Evolutionary conservation across 2,888 invertebrate species (phyloP).

Genomic region (Troides helena): DNA sequence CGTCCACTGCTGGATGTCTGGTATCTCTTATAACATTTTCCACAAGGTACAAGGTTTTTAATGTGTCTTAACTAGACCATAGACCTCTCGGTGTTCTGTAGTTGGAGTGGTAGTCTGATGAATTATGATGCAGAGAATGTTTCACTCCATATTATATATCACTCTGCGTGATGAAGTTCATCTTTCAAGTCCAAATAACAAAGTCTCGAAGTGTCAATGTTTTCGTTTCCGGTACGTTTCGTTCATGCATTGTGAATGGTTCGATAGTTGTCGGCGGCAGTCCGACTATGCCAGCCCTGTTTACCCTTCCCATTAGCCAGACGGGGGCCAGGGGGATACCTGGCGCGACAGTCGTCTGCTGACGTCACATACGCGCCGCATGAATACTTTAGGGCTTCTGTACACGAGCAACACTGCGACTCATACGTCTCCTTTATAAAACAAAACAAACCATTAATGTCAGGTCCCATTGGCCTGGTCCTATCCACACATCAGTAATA

Average conservation of each 20-base stretch:
- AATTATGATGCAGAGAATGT: no score
- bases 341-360: conserved; percentile 31
- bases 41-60: no score
- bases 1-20: no score
- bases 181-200: no score
- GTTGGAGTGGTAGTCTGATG: no score
- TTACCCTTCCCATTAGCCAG: conserved; percentile 29
- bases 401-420: conserved; percentile 1
- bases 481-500: no score
- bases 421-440: not conserved
- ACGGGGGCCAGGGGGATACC: conserved; percentile 30
- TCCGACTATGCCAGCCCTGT: conserved; percentile 27
- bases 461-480: not conserved
- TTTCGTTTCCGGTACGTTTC: not conserved
- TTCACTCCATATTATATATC: no score
- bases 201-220: not conserved
- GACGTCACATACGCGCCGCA: conserved; percentile 21
- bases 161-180: no score
- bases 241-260: not conserved
- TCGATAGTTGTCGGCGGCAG: conserved; percentile 16
- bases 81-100: no score
- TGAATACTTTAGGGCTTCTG: conserved; percentile 13
- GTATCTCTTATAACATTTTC: no score
- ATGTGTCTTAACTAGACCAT: no score
- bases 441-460: not conserved